These are phyloP conservation scores for Hypolimnas misippus DNA, from an alignment of 2,888 invertebrate species.

Conservation along the genomic window DNA sequence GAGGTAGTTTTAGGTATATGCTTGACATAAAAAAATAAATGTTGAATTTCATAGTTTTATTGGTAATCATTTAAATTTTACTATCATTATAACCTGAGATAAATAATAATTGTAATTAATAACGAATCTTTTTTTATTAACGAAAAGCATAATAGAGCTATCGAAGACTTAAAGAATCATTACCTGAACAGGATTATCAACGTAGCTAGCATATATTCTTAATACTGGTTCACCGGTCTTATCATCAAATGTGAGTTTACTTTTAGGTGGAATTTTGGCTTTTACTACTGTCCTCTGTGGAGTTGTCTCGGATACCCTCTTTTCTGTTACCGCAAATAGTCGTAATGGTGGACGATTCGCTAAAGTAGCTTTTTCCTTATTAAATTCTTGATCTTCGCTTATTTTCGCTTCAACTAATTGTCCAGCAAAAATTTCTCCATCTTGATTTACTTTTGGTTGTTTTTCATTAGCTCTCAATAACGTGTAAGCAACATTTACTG, in stretches of 20 bases:
- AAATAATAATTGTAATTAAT: too few relatives aligned
- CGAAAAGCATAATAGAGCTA: too few relatives aligned
- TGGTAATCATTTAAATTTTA: too few relatives aligned
- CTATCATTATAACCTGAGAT: too few relatives aligned
- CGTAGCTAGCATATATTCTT: constrained; percentile 82
- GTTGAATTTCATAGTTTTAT: too few relatives aligned
- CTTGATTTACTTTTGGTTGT: constrained; percentile 60
- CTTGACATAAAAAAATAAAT: too few relatives aligned
- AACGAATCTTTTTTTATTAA: too few relatives aligned
- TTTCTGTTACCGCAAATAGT: constrained; percentile 61
- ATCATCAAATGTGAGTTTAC: constrained; percentile 73
- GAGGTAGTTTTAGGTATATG: too few relatives aligned
- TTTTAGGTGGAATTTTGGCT: constrained; percentile 74
- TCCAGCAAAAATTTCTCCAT: constrained; percentile 70
- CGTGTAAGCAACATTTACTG: constrained; percentile 71
- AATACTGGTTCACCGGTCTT: constrained; percentile 78
- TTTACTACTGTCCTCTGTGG: constrained; percentile 64
- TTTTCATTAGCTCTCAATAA: constrained; percentile 65
- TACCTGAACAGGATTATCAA: constrained; percentile 68
- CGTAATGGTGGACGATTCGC: constrained; percentile 67
- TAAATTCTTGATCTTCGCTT: constrained; percentile 73
- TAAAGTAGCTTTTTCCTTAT: constrained; percentile 64
- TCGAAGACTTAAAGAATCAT: too few relatives aligned
- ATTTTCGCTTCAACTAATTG: constrained; percentile 75
- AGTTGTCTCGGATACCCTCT: constrained; percentile 48